Base-by-base conservation (phyloP, 2,797 vertebrate species). In the Moxostoma hubbsi region DNA sequence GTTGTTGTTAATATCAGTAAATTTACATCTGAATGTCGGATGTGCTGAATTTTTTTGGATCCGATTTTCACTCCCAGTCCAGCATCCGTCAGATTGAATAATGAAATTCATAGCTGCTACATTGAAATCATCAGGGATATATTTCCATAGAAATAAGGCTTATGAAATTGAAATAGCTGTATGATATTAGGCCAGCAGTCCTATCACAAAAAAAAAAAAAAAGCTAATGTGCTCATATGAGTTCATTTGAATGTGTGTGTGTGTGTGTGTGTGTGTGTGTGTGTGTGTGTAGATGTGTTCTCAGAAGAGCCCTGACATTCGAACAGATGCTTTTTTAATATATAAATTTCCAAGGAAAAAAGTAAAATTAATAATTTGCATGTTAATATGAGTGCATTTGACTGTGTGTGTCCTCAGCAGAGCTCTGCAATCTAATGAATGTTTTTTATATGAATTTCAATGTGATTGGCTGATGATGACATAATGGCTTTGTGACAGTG, bases 391-490 rank as follows among this genome's bases (percentile, higher is more conserved):
- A 49, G 16, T 24, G 62, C 11, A 58, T 67, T 57, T 43, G 36
- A 43, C 2, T 8, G 12, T n/a, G 55, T 7, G 15, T 57, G 12
- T 57, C 24, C 36, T 54, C 86, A 84, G 82, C 77, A 16, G 77
- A 79, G 85, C 81, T 84, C 89, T 61, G 87, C 79, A 74, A 69
- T 58, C 81, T 12, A 12, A 8, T 9, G 5, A 5, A 5, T 45
- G 13, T 24, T 72, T 72, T 72, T 49, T 51, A 12, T 18, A 24
- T 57, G 10, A 15, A n/a, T 54, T 50, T 9, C 47, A 15, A 11
- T 43, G 8, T 84, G 91, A 94, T 94, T 94, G 93, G 93, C 88
- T 89, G 85, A 7, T 9, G 91, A 89, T 93, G 93, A 93, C 91
- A 91, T 89, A 93, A 92, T 93, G 88, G 79, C 89, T 89, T 9